A percentile compares a stretch with the other conserved stretches of the same genome.
Evolutionary conservation across 53 echinoderm and acorn worm genomes (phyloP).

Genomic region (Arbacia lixula): DNA sequence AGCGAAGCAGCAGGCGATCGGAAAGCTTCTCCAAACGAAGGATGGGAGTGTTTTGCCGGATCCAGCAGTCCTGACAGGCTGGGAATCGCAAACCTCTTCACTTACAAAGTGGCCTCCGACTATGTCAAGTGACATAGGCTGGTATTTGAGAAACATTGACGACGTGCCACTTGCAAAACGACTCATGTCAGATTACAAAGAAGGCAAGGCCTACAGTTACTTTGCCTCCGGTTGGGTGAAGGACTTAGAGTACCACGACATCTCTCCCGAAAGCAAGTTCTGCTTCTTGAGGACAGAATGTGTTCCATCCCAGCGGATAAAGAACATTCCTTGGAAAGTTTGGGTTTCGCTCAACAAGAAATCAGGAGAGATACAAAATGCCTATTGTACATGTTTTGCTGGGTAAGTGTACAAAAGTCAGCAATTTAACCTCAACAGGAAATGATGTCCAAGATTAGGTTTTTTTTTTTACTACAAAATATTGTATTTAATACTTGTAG

Average conservation of each 20-base stretch:
- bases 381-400: constrained; percentile 28
- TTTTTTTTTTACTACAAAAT: no score
- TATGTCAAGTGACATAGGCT: constrained; percentile 16
- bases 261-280: neutral
- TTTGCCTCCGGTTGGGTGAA: constrained; percentile 17
- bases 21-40: neutral
- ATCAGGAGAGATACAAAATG: constrained; percentile 26
- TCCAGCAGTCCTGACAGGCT: neutral
- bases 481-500: no score
- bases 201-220: constrained; percentile 32
- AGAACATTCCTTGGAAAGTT: constrained; percentile 41
- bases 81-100: neutral
- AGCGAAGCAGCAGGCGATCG: neutral
- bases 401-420: no score
- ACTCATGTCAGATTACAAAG: constrained; percentile 13
- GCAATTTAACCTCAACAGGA: no score
- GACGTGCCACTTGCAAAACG: neutral
- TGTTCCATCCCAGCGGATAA: constrained; percentile 3
- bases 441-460: no score
- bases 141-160: constrained; percentile 18
- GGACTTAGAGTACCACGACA: neutral
- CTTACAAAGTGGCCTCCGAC: constrained; percentile 35
- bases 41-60: constrained; percentile 20
- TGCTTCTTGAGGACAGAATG: constrained; percentile 27
- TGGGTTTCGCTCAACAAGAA: constrained; percentile 50